phyloP scores from a whole-genome alignment of 30 jellyfish, hydroid and myxozoan species.

The Sanderia malayensis region DNA sequence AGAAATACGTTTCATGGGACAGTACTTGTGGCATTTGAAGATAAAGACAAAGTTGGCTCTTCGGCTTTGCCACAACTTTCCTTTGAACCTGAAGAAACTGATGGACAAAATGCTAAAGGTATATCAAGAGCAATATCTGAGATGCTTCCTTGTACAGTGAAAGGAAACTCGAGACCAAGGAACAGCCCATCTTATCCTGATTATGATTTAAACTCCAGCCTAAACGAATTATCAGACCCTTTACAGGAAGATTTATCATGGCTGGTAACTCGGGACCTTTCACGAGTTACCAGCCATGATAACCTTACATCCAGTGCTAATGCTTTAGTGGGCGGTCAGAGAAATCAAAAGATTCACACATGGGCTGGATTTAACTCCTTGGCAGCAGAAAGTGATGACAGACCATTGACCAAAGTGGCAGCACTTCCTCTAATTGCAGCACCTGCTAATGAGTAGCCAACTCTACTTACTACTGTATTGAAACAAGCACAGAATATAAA shows the following conservation, averaged over 20 bases:
- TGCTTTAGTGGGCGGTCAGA: conserved; percentile 11
- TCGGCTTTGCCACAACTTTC: conserved; percentile 14
- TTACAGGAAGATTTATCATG: conserved; percentile 17
- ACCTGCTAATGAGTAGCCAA: conserved; percentile 13
- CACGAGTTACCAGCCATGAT: neutral
- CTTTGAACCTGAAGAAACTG: conserved; percentile 15
- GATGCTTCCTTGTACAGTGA: conserved; percentile 13
- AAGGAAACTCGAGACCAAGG: conserved; percentile 22
- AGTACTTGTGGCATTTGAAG: conserved; percentile 12
- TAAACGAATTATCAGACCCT: conserved; percentile 16
- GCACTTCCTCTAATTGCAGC: conserved; percentile 29
- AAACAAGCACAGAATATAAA: conserved; percentile 18
- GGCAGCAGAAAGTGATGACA: conserved; percentile 9
- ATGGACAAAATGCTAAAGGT: conserved; percentile 20
- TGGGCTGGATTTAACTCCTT: conserved; percentile 28
- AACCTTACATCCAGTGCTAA: conserved; percentile 1
- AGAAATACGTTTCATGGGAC: conserved; percentile 17
- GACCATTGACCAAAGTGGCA: conserved; percentile 27
- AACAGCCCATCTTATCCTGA: conserved; percentile 24
- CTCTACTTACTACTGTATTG: conserved; percentile 8
- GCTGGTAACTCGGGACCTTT: conserved; percentile 27
- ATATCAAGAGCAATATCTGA: conserved; percentile 15
- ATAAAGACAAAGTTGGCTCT: conserved; percentile 8
- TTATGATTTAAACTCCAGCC: conserved; percentile 10
- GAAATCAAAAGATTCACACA: conserved; percentile 10